Percentiles rank a stretch among this genome's conserved stretches.
Conservation (phyloP, 2,113 vertebrate species). For the Apus apus region DNA sequence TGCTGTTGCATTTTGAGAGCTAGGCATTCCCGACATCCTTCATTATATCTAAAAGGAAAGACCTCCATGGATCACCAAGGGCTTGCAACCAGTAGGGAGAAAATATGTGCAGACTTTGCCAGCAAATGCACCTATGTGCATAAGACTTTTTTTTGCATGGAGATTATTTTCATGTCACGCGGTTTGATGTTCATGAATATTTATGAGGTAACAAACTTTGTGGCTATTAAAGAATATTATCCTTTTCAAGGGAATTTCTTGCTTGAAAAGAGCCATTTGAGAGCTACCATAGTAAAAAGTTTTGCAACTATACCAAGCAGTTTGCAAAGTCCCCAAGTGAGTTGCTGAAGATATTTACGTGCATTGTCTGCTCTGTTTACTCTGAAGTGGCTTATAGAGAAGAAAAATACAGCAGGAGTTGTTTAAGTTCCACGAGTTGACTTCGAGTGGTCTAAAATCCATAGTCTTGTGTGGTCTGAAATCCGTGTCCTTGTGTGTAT, state of each 20-base stretch:
- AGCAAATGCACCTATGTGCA: neutral
- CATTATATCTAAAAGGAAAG: neutral
- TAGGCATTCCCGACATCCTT: neutral
- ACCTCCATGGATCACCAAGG: neutral
- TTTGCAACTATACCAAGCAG: neutral
- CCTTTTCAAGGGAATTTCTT: neutral
- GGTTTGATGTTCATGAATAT: neutral
- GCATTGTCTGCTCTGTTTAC: neutral
- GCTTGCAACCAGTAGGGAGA: neutral
- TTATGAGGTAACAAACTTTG: neutral
- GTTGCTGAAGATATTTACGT: neutral
- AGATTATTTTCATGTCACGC: neutral
- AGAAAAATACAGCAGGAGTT: neutral
- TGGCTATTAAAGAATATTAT: neutral
- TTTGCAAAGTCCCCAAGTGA: neutral
- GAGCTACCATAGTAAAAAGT: neutral
- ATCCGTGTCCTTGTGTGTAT: no score
- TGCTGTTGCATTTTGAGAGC: neutral
- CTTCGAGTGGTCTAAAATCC: neutral
- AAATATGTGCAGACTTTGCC: neutral
- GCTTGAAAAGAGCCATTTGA: neutral
- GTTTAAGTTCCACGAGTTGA: neutral
- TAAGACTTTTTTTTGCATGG: neutral
- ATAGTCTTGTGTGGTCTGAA: neutral
- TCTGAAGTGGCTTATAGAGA: neutral